phyloP scores from a whole-genome alignment of 2,888 invertebrate species.

The Synergus gifuensis region DNA sequence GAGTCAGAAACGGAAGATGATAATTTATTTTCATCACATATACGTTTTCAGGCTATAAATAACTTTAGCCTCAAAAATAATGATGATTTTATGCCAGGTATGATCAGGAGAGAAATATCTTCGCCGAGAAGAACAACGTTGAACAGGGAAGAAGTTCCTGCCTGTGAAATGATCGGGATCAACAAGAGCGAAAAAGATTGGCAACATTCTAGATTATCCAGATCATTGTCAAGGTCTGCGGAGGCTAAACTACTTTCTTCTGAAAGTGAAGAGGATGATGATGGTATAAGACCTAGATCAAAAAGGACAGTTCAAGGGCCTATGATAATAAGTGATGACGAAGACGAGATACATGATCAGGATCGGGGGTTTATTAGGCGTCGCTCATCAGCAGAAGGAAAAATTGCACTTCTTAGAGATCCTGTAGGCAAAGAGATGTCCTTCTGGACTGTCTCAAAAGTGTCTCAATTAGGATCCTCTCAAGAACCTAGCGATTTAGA shows the following conservation, averaged over 20 bases:
- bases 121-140: conserved; percentile 48
- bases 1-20: background rate
- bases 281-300: background rate
- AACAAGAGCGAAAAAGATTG: conserved; percentile 56
- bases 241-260: conserved; percentile 64
- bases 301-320: conserved; percentile 57
- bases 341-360: conserved; percentile 52
- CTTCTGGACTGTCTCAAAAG: conserved; percentile 72
- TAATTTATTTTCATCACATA: background rate
- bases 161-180: conserved; percentile 61
- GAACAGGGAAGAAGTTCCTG: conserved; percentile 62
- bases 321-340: conserved; percentile 68
- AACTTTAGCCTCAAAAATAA: conserved; percentile 17
- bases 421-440: conserved; percentile 69
- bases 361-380: conserved; percentile 65
- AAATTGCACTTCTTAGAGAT: conserved; percentile 71
- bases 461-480: conserved; percentile 68
- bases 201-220: conserved; percentile 53
- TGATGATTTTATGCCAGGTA: conserved; percentile 39
- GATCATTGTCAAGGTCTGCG: conserved; percentile 57
- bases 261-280: conserved; percentile 70
- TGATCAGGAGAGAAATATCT: conserved; percentile 46
- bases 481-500: conserved; percentile 71
- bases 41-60: conserved; percentile 35
- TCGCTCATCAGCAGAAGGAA: conserved; percentile 75